These are phyloP conservation scores for Acholoe squamosa DNA, from an alignment of 2,888 invertebrate species.

Conservation along the genomic window DNA sequence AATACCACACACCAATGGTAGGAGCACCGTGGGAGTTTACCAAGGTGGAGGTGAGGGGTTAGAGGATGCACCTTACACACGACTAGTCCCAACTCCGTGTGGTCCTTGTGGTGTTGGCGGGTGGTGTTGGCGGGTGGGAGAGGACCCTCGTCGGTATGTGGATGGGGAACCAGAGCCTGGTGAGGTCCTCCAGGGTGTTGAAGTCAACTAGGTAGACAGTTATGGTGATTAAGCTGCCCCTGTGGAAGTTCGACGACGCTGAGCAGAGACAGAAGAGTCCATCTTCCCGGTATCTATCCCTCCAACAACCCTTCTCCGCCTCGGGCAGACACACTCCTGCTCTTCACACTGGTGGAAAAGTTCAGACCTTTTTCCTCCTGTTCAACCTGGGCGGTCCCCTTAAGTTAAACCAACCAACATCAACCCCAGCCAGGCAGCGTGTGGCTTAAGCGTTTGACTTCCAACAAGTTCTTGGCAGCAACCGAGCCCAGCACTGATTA, in stretches of 20 bases:
- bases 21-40: no score
- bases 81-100: neutral
- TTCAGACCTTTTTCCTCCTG: conserved; percentile 10
- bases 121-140: neutral
- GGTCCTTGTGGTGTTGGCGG: neutral
- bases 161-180: neutral
- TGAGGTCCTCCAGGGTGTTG: neutral
- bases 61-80: neutral
- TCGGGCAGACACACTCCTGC: conserved; percentile 29
- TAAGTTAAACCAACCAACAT: no score
- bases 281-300: neutral
- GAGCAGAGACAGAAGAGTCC: neutral
- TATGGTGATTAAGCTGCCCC: neutral
- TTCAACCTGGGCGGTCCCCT: conserved; percentile 46
- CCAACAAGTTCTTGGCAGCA: neutral
- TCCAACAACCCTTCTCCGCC: neutral
- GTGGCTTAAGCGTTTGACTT: neutral
- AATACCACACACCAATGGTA: no score
- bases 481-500: neutral
- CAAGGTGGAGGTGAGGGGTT: no score
- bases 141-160: neutral
- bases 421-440: neutral
- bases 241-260: neutral
- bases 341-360: conserved; percentile 10
- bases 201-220: neutral